Conservation (phyloP, 1,140 invertebrate genomes). For the Drosophila burlai region DNA sequence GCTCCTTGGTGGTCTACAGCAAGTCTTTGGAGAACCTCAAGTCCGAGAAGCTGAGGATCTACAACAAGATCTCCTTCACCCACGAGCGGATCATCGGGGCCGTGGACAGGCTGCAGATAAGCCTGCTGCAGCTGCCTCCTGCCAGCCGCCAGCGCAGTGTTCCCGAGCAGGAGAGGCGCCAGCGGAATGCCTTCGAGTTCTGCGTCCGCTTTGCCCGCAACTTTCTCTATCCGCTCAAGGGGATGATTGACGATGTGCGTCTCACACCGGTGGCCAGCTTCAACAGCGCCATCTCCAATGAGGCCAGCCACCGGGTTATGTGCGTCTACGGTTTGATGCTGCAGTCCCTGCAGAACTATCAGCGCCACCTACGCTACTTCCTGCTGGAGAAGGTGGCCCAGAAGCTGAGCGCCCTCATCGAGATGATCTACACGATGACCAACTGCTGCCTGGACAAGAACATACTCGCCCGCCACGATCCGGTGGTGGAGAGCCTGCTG, state of each 20-base stretch:
- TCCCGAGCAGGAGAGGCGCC: conserved; percentile 54
- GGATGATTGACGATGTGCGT: conserved; percentile 72
- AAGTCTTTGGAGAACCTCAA: conserved; percentile 73
- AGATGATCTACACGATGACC: conserved; percentile 75
- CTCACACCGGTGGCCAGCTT: conserved; percentile 49
- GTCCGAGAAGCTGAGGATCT: conserved; percentile 64
- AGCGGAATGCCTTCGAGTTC: conserved; percentile 74
- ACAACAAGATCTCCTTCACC: conserved; percentile 63
- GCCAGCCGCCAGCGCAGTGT: conserved; percentile 31
- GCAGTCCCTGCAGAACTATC: conserved; percentile 60
- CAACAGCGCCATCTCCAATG: conserved; percentile 68
- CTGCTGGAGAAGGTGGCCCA: conserved; percentile 77
- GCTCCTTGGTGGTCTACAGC: conserved; percentile 23
- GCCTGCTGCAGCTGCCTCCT: conserved; percentile 60
- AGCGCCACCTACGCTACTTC: conserved; percentile 71
- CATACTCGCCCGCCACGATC: conserved; percentile 66
- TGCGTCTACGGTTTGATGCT: conserved; percentile 61
- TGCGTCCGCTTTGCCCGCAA: conserved; percentile 73
- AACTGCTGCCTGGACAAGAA: conserved; percentile 72
- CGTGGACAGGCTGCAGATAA: conserved; percentile 60
- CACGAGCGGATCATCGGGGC: conserved; percentile 71
- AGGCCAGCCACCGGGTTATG: conserved; percentile 69
- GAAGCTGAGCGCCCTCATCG: conserved; percentile 72
- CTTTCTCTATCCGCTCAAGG: conserved; percentile 71
- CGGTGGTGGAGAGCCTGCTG: conserved; percentile 70